A percentile compares a stretch with the other conserved stretches of the same genome.
These are phyloP conservation scores for Crax fasciolata DNA, from an alignment of 2,797 vertebrate genomes.

Conservation along the genomic window DNA sequence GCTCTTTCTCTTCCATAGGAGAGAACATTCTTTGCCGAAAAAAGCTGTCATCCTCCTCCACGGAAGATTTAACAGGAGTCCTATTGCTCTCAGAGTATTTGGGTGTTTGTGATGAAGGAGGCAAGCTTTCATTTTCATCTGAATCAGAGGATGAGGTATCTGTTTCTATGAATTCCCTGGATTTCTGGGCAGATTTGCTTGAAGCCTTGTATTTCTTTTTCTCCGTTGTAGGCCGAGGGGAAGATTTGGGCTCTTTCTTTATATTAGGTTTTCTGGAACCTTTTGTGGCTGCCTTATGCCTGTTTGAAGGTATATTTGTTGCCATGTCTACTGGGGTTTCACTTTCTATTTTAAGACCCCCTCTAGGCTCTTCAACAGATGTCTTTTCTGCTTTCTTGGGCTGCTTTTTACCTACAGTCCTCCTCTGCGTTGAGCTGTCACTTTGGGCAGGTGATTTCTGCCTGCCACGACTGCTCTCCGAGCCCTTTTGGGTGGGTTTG, in stretches of 20 bases:
- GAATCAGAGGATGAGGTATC: slow-evolving; percentile 99
- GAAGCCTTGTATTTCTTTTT: slow-evolving; percentile 93
- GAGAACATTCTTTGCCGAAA: slow-evolving; percentile 91
- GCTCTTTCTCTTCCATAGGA: slow-evolving; percentile 96
- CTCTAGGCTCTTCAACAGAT: slow-evolving; percentile 92
- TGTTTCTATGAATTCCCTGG: slow-evolving; percentile 95
- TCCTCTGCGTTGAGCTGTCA: slow-evolving; percentile 87
- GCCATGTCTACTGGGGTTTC: slow-evolving; percentile 93
- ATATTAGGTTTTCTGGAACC: slow-evolving; percentile 95
- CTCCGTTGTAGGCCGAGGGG: slow-evolving; percentile 88
- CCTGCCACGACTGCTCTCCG: slow-evolving; percentile 90
- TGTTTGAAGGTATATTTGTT: slow-evolving; percentile 87
- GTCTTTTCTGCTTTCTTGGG: slow-evolving; percentile 96
- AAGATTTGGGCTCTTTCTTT: slow-evolving; percentile 96
- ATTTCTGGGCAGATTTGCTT: slow-evolving; percentile 93
- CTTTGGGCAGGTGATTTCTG: slow-evolving; percentile 98
- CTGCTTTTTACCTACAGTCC: slow-evolving; percentile 94
- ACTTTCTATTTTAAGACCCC: slow-evolving; percentile 95
- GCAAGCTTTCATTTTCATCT: slow-evolving; percentile 96
- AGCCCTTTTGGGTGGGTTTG: slow-evolving; percentile 91
- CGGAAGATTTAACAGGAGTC: slow-evolving; percentile 90
- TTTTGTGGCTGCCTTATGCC: slow-evolving; percentile 94
- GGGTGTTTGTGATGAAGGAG: slow-evolving; percentile 96
- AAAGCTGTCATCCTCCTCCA: slow-evolving; percentile 89
- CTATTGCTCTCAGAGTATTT: slow-evolving; percentile 95